Percentiles rank a stretch among this genome's conserved stretches.
phyloP scores from a whole-genome alignment of 2,113 vertebrate species.

The Panthera tigris region DNA sequence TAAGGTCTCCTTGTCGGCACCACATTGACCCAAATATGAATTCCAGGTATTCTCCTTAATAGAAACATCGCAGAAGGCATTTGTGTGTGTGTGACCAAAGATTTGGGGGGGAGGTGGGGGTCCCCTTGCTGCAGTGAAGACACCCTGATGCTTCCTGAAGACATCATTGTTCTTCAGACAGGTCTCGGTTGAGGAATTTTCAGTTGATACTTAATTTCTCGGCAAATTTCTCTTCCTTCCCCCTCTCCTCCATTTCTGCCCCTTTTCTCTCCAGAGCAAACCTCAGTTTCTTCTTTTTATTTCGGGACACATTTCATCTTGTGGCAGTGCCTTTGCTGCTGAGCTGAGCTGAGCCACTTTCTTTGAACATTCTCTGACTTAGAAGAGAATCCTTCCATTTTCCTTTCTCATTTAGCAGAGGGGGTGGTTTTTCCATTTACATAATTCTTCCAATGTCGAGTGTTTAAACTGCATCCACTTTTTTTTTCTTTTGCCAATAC shows the following conservation, averaged over 20 bases:
- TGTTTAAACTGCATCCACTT: background rate
- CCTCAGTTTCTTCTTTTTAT: background rate
- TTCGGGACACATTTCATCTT: background rate
- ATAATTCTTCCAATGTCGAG: background rate
- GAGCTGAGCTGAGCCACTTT: background rate
- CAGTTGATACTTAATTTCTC: no score
- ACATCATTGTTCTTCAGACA: background rate
- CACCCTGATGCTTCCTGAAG: background rate
- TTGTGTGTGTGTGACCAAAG: background rate
- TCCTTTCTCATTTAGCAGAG: background rate
- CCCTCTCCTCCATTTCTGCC: background rate
- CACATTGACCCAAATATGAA: background rate
- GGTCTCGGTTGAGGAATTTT: background rate
- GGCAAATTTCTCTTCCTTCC: no score
- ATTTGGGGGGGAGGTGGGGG: no score
- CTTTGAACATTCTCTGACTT: background rate
- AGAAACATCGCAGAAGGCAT: background rate
- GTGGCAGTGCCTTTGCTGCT: fast-evolving
- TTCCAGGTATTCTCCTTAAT: slow-evolving; percentile 34
- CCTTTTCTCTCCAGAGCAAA: background rate
- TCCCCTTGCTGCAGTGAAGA: background rate
- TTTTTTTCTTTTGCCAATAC: background rate
- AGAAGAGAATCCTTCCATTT: background rate
- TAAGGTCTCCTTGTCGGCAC: background rate
- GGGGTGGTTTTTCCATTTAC: background rate